Evolutionary conservation across 2,113 vertebrate species (phyloP).

Genomic region (Hemiscyllium ocellatum): DNA sequence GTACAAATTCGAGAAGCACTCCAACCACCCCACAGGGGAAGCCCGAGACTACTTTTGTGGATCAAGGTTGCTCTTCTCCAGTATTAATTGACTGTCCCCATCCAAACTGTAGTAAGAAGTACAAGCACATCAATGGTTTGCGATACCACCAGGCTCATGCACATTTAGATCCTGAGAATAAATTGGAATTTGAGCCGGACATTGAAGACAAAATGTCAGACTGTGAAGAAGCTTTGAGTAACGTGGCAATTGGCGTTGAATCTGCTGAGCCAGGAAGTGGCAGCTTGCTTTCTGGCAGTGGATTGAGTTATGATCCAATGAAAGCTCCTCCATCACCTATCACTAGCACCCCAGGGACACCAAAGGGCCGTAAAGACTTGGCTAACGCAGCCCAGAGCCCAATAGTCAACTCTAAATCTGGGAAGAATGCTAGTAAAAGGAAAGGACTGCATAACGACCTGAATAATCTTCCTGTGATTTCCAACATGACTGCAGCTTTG

Average conservation of each 20-base stretch:
- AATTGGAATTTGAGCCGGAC: slow-evolving; percentile 84
- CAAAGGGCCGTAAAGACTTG: slow-evolving; percentile 77
- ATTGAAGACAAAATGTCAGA: slow-evolving; percentile 89
- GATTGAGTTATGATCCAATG: slow-evolving; percentile 53
- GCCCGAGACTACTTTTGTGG: slow-evolving; percentile 78
- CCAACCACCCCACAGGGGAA: slow-evolving; percentile 91
- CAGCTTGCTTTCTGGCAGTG: background rate
- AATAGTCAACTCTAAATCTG: slow-evolving; percentile 68
- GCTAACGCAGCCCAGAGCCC: slow-evolving; percentile 68
- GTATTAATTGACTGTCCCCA: slow-evolving; percentile 96
- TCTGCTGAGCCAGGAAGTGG: slow-evolving; percentile 65
- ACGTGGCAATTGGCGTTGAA: slow-evolving; percentile 64
- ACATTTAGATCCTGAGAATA: slow-evolving; percentile 85
- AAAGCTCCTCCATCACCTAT: slow-evolving; percentile 76
- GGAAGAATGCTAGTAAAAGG: slow-evolving; percentile 81
- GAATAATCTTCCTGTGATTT: slow-evolving; percentile 85
- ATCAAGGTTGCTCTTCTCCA: slow-evolving; percentile 85
- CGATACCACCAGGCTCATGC: slow-evolving; percentile 96
- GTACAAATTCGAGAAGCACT: slow-evolving; percentile 90
- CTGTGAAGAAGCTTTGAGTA: slow-evolving; percentile 77
- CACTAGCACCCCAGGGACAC: slow-evolving; percentile 71
- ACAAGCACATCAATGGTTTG: slow-evolving; percentile 97
- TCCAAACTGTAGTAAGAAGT: slow-evolving; percentile 98
- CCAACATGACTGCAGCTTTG: slow-evolving; percentile 85
- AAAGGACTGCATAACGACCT: slow-evolving; percentile 73